Conservation (phyloP, 2,888 invertebrate genomes). For the Cephalotes varians region DNA sequence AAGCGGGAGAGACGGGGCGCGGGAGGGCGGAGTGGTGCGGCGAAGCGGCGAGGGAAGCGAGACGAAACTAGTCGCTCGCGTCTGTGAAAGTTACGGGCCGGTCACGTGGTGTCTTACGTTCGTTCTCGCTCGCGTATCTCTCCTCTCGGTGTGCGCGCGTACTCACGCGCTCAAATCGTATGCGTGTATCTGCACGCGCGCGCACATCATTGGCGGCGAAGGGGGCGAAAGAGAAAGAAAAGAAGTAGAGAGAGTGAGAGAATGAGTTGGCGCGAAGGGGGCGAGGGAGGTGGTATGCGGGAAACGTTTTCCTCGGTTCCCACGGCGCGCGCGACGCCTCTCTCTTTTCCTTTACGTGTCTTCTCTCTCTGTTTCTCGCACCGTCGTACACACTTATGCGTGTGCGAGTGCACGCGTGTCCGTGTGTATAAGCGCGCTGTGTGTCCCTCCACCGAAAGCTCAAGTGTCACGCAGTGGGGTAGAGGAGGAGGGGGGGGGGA, state of each 20-base stretch:
- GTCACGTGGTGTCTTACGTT: slow-evolving; percentile 75
- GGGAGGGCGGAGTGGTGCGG: slow-evolving; percentile 13
- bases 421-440: slow-evolving; percentile 17
- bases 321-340: slow-evolving; percentile 82
- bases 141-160: slow-evolving; percentile 46
- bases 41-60: slow-evolving; percentile 23
- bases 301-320: slow-evolving; percentile 85
- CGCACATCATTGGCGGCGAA: slow-evolving; percentile 39
- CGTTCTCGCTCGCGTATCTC: slow-evolving; percentile 65
- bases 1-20: slow-evolving; percentile 35
- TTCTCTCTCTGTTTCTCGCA: slow-evolving; percentile 49
- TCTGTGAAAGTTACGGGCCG: slow-evolving; percentile 70
- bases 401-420: slow-evolving; percentile 7
- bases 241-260: slow-evolving; percentile 12
- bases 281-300: slow-evolving; percentile 81
- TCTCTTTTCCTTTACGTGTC: slow-evolving; percentile 34
- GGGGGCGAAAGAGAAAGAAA: slow-evolving; percentile 32
- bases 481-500: slow-evolving; percentile 32
- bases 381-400: slow-evolving; percentile 42
- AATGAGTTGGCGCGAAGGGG: slow-evolving; percentile 50
- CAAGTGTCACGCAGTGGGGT: slow-evolving; percentile 46
- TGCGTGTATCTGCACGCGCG: slow-evolving; percentile 33
- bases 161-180: slow-evolving; percentile 5
- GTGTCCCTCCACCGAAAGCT: slow-evolving; percentile 70
- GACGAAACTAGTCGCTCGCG: slow-evolving; percentile 54